Conservation (phyloP, 2,888 invertebrate genomes). For the Oscheius sp. region DNA sequence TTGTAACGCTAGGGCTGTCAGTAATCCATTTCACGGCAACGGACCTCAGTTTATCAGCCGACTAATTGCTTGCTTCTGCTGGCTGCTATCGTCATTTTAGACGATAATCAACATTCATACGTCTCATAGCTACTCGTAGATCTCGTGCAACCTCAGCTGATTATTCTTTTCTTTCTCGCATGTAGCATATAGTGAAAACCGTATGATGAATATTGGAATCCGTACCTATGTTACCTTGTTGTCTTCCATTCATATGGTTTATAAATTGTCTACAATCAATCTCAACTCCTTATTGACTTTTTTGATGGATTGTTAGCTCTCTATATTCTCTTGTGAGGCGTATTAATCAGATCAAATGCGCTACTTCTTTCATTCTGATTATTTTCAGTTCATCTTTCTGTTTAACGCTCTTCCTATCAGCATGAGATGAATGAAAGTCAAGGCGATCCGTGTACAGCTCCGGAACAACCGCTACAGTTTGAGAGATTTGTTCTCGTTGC, state of each 20-base stretch:
- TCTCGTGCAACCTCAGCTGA: too few relatives aligned
- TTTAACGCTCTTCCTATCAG: background rate
- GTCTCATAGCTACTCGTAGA: too few relatives aligned
- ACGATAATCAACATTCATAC: too few relatives aligned
- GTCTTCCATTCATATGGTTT: too few relatives aligned
- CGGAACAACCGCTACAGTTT: slow-evolving; percentile 25
- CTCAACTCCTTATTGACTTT: too few relatives aligned
- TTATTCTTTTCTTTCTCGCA: background rate
- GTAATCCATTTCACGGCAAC: slow-evolving; percentile 22
- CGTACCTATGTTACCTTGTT: too few relatives aligned
- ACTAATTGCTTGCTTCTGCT: slow-evolving; percentile 9
- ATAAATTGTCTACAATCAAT: too few relatives aligned
- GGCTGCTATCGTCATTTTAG: too few relatives aligned
- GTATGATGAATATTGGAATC: too few relatives aligned
- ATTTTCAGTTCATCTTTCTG: background rate
- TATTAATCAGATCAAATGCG: slow-evolving; percentile 13
- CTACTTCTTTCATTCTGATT: too few relatives aligned
- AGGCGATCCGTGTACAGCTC: slow-evolving; percentile 21
- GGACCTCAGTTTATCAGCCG: slow-evolving; percentile 9
- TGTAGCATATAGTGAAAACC: background rate
- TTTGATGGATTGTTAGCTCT: too few relatives aligned
- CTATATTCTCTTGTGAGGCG: too few relatives aligned
- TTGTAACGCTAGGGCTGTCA: slow-evolving; percentile 25
- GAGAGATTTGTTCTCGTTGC: slow-evolving; percentile 60
- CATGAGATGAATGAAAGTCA: slow-evolving; percentile 25